Base-by-base conservation (phyloP, 1,140 invertebrate species). In the Drosophila prosaltans region DNA sequence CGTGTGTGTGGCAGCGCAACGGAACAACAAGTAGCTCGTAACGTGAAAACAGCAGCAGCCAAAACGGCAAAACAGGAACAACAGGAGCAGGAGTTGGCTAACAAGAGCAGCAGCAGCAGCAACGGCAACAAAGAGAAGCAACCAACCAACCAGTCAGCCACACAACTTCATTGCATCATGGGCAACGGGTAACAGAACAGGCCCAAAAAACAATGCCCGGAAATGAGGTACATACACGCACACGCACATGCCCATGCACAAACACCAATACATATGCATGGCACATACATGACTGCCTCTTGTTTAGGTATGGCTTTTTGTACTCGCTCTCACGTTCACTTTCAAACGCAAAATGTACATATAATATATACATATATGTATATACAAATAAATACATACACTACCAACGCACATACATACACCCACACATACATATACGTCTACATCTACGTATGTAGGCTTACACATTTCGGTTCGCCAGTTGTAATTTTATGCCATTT, bases 11-110 rank as follows among this genome's bases (percentile, higher is more conserved):
- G 39, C 24, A 57, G 51, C 67, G 82, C 67, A 72, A 65, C 65
- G 71, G 77, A 77, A 89, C 83, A 88, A 88, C 83, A 88, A 88
- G 83, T 88, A 83, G 84, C 84, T 89, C 84, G 89, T 89, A 78
- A 89, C 69, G 77, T 69, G 73, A 76, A 76, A 76, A 76, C 73
- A 76, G 74, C 73, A 76, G 74, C 74, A 69, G 73, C 73, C 32
- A 41, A 36, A 60, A 26, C 26, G 45, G 24, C 60, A 45, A 39
- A 64, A 51, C 43, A 64, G 41, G 39, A 62, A 45, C 39, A 28
- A 28, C 39, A 41, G 57, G 8, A 60, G 58, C 36, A 45, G 39
- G 51, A 74, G 64, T 62, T 41, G 48, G 71, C 65, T 65, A 76
- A 76, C 74, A 65, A 77, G 67, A 77, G 70, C 69, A 7, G 32